Evolutionary conservation across 2,797 vertebrate species (phyloP).

Genomic region (Tinamus major): DNA sequence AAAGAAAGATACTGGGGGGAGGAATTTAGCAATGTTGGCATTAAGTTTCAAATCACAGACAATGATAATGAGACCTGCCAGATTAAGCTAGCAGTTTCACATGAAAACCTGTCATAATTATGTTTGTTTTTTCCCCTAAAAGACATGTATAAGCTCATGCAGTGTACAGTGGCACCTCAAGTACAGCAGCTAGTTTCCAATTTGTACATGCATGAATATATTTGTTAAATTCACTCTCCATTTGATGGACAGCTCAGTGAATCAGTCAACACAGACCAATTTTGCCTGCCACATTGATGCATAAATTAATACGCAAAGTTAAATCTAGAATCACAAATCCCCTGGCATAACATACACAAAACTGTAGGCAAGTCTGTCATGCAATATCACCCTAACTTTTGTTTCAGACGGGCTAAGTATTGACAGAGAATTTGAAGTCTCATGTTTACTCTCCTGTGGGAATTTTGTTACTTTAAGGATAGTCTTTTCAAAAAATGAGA

Average conservation of each 20-base stretch:
- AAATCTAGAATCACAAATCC: not conserved
- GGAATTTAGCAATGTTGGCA: not conserved
- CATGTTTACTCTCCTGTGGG: not conserved
- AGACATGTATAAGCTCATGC: not conserved
- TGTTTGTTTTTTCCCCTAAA: constrained; percentile 28
- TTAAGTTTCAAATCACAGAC: not conserved
- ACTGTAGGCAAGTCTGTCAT: not conserved
- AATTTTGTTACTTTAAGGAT: not conserved
- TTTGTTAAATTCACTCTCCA: not conserved
- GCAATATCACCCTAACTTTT: not conserved
- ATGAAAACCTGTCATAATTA: not conserved
- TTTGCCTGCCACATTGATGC: not conserved
- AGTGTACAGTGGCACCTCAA: constrained; percentile 38
- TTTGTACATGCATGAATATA: not conserved
- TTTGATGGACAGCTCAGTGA: not conserved
- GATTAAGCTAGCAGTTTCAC: constrained; percentile 15
- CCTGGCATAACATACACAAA: no score
- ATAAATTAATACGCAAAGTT: not conserved
- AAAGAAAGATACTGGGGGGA: not conserved
- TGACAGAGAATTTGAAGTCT: not conserved
- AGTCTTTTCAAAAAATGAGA: not conserved
- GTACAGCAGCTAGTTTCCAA: constrained; percentile 16
- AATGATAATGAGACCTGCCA: not conserved
- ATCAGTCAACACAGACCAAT: not conserved
- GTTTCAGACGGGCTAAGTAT: not conserved